These are phyloP conservation scores for Isaurus tuberculatus DNA, from an alignment of 92 coral and sea anemone species.

Conservation along the genomic window DNA sequence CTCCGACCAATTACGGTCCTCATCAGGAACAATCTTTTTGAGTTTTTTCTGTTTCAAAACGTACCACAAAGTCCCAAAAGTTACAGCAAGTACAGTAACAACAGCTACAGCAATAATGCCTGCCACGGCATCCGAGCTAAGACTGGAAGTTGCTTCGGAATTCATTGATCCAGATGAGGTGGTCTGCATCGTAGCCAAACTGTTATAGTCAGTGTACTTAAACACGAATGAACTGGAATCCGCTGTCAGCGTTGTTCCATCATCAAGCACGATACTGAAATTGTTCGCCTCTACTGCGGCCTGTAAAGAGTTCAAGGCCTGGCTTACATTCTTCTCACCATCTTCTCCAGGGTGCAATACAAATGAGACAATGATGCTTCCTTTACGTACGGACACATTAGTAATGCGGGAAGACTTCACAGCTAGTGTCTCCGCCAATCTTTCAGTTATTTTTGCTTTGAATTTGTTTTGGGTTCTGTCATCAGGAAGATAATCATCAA, in stretches of 20 bases:
- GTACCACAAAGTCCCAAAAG: not conserved
- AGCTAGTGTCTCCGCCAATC: slow-evolving; percentile 54
- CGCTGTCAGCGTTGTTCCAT: slow-evolving; percentile 57
- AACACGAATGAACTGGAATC: slow-evolving; percentile 52
- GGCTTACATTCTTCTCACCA: slow-evolving; percentile 50
- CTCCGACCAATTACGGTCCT: too few species aligned
- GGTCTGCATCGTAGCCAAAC: not conserved
- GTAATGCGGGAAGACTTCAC: slow-evolving; percentile 61
- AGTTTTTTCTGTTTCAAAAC: too few species aligned
- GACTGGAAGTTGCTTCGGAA: slow-evolving; percentile 33
- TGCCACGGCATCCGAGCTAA: slow-evolving; percentile 41
- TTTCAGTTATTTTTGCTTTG: slow-evolving; percentile 10
- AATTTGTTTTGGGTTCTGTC: slow-evolving; percentile 53
- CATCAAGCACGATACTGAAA: slow-evolving; percentile 58
- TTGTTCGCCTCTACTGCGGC: slow-evolving; percentile 54
- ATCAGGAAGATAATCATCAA: slow-evolving; percentile 39
- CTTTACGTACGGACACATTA: slow-evolving; percentile 54
- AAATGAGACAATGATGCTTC: slow-evolving; percentile 84
- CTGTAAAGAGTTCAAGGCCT: slow-evolving; percentile 44
- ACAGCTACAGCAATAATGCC: slow-evolving; percentile 48
- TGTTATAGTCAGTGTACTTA: not conserved
- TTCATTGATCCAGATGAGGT: not conserved
- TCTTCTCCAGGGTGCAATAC: slow-evolving; percentile 61
- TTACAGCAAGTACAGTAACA: slow-evolving; percentile 2
- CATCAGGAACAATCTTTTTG: too few species aligned